Base-by-base conservation (phyloP, 2,888 invertebrate species). In the Diplolepis rosae region DNA sequence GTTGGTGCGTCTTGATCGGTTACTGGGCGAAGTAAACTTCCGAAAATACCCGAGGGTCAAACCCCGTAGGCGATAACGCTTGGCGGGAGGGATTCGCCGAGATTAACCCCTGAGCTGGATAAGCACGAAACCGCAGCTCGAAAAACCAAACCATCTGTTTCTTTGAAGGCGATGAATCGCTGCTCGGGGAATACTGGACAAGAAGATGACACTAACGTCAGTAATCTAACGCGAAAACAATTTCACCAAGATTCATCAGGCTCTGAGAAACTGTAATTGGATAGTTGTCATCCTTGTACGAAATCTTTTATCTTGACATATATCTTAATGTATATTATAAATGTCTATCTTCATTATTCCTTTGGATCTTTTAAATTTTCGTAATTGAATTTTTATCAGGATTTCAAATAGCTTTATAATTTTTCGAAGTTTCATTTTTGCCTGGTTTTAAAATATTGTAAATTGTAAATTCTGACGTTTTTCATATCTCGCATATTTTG, bases 51-150 rank as follows among this genome's bases (percentile, higher is more conserved):
- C 74, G 72, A 48, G 66, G 35, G 48, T 66, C 71, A 65, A 50
- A 68, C 68, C 27, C 61, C 70, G 72, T 15, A 70, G 42, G 61
- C 74, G 72, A 76, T 74, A 76, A 74, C 65, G 71, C 72, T 70
- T 75, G 42, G 74, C 66, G 70, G 66, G 65, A 66, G 28, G 66
- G 68, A 73, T 77, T 77, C 75, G 56, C 30, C 65, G 71, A 76
- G 77, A 79, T 78, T 78, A 76, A 77, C 73, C 77, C 74, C 52
- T 71, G 71, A 70, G 72, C 72, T 65, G 71, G 77, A 79, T 76
- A 77, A 73, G 77, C 50, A 70, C 61, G 68, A 75, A 68, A 71
- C 71, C 68, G 67, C 66, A 68, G 28, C 71, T 51, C 52, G 28
- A 22, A 56, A 69, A 32, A 66, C 4, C 32, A 0, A 56, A 13